Evolutionary conservation across 2,888 invertebrate genomes (phyloP).

Genomic region (Miltochrista miniata): DNA sequence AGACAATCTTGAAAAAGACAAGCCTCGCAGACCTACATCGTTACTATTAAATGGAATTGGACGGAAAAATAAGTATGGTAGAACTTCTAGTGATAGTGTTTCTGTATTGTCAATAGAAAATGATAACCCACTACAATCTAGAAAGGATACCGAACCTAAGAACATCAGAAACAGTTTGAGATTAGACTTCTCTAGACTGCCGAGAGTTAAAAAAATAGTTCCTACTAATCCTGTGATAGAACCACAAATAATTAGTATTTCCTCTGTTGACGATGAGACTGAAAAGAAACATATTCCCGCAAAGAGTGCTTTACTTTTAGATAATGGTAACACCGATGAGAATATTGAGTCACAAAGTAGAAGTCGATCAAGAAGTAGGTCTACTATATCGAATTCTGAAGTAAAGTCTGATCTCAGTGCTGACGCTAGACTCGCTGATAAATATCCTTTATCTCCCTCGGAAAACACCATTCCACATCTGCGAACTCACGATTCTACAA

Average conservation of each 20-base stretch:
- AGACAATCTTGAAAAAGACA: conserved; percentile 61
- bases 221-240: conserved; percentile 83
- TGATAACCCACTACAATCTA: conserved; percentile 52
- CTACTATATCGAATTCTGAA: conserved; percentile 75
- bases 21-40: conserved; percentile 81
- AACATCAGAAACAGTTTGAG: conserved; percentile 80
- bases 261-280: conserved; percentile 60
- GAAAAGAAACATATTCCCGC: conserved; percentile 59
- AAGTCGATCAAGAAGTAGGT: conserved; percentile 73
- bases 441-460: conserved; percentile 49
- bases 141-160: conserved; percentile 64
- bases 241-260: conserved; percentile 70
- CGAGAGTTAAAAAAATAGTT: conserved; percentile 84
- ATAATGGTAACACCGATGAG: conserved; percentile 47
- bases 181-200: conserved; percentile 85
- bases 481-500: conserved; percentile 73
- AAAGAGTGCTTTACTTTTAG: conserved; percentile 55
- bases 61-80: conserved; percentile 77
- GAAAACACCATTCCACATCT: conserved; percentile 60
- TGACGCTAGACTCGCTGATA: conserved; percentile 55
- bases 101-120: conserved; percentile 47
- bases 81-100: conserved; percentile 72
- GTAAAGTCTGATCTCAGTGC: conserved; percentile 70
- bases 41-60: conserved; percentile 81
- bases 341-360: conserved; percentile 51